Evolutionary conservation across 2,797 vertebrate genomes (phyloP), one percentile per base, ranked within the genome.

Genomic region (Anas acuta): DNA sequence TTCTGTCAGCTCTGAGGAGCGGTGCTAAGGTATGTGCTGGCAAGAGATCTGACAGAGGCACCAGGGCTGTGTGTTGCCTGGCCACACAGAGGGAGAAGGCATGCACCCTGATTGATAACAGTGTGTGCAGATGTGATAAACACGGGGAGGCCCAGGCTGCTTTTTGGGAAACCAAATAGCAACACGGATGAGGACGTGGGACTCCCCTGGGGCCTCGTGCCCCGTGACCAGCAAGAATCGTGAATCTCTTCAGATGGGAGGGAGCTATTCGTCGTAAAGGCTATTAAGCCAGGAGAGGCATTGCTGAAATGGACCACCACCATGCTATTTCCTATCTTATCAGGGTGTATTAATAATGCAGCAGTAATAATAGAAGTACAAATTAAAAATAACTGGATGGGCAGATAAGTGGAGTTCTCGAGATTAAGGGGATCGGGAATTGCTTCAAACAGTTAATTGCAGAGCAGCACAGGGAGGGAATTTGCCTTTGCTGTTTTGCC

Each of bases 261-360:
- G 73, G 35, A 75, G 61, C 83, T 86, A 37, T 92, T 93, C 32
- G 64, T 89, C 72, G 71, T 33, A 70, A 91, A 60, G 71, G 16
- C 65, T 72, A 37, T 82, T 79, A 79, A 32, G n/a, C 86, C 8
- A 3, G 47, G 56, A 2, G 11, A 97, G 82, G 80, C 66, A 12
- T 26, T 78, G 43, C 84, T 85, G 94, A 90, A 92, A 92, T 69
- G 92, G 93, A 97, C 37, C 35, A 37, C 69, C 62, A 73, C 65
- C 60, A 57, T 93, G 66, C 92, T 51, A 35, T 94, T 96, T 96
- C 90, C 94, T 96, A 30, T 84, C 80, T 91, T 94, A 95, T 95
- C 91, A 49, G 91, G 74, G 86, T 85, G 62, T 91, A 84, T 96
- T 95, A 92, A 86, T 94, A 95, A 94, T 93, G 89, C 88, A 96